phyloP scores from a whole-genome alignment of 2,113 vertebrate species.

The Raja brachyura region DNA sequence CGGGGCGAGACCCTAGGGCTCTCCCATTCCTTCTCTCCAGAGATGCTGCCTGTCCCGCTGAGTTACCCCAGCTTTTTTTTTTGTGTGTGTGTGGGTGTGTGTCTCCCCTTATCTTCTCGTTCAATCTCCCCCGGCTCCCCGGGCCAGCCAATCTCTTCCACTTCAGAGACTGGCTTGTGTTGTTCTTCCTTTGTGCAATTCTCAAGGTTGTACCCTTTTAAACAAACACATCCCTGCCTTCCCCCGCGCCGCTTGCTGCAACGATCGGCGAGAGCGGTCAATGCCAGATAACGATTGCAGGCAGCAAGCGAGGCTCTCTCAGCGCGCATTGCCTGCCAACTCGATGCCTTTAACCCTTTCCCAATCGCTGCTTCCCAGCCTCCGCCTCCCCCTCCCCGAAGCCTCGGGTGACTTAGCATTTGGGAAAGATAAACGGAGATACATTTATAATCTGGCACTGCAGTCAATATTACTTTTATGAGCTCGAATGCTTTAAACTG shows the following conservation, averaged over 20 bases:
- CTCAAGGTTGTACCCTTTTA: slow-evolving; percentile 37
- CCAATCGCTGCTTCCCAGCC: background rate
- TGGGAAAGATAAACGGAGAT: background rate
- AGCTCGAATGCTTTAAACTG: slow-evolving; percentile 26
- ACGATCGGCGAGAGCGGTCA: background rate
- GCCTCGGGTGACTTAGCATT: slow-evolving; percentile 5
- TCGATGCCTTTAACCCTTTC: background rate
- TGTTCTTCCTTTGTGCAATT: background rate
- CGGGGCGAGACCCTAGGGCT: too few species aligned
- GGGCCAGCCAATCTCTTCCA: background rate
- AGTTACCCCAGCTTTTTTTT: too few species aligned
- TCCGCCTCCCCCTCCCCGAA: background rate
- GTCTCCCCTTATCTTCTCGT: too few species aligned
- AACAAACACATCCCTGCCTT: slow-evolving; percentile 25
- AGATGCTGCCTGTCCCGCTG: too few species aligned
- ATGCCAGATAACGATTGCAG: background rate
- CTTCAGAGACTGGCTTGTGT: background rate
- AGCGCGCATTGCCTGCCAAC: background rate
- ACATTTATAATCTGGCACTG: slow-evolving; percentile 27
- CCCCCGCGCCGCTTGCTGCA: background rate
- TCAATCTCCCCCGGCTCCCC: background rate
- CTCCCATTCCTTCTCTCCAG: too few species aligned
- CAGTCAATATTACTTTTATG: slow-evolving; percentile 32
- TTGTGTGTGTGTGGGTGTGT: too few species aligned
- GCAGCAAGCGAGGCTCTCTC: background rate